These are phyloP conservation scores for Bubo bubo DNA, from an alignment of 2,113 vertebrate species.

Conservation along the genomic window DNA sequence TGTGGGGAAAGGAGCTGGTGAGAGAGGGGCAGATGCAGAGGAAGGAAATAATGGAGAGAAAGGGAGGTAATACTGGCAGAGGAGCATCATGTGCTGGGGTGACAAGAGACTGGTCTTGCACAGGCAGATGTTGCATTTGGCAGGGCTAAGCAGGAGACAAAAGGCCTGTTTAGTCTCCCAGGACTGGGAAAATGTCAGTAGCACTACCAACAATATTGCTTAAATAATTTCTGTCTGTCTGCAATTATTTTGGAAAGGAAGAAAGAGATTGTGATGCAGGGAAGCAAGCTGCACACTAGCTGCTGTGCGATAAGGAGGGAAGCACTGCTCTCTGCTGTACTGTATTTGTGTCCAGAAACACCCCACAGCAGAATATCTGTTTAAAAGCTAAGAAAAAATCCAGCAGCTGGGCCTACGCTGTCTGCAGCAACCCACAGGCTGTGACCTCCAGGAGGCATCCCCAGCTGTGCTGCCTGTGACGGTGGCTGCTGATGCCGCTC, in stretches of 20 bases:
- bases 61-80: neutral
- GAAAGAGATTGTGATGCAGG: neutral
- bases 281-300: neutral
- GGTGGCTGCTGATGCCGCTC: fast-evolving
- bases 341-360: neutral
- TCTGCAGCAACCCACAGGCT: neutral
- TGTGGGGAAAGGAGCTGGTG: neutral
- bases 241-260: neutral
- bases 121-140: neutral
- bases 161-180: neutral
- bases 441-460: neutral
- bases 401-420: neutral
- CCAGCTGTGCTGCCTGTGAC: neutral
- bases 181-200: neutral
- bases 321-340: neutral
- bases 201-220: neutral
- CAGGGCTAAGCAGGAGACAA: neutral
- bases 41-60: neutral
- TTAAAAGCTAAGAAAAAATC: neutral
- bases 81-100: neutral
- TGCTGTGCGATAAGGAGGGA: neutral
- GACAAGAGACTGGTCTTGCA: neutral
- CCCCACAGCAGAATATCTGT: neutral
- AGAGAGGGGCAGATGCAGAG: fast-evolving
- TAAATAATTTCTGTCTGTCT: neutral